Conservation (phyloP, 2,113 vertebrate genomes). For the Corythornis madagascariensis region DNA sequence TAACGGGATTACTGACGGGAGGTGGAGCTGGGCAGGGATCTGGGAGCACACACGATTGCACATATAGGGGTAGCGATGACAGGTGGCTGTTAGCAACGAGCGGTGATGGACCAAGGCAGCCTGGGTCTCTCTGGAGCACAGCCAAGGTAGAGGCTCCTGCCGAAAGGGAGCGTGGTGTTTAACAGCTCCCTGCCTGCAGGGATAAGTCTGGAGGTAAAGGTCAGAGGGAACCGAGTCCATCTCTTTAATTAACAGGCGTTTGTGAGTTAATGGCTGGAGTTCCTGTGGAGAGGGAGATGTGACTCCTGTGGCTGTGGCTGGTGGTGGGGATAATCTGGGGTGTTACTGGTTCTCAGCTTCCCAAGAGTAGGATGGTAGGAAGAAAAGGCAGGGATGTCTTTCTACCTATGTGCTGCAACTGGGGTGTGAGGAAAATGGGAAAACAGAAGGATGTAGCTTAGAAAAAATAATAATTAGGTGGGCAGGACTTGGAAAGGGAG, state of each 20-base stretch:
- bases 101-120: slow-evolving; percentile 26
- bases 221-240: neutral
- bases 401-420: rapidly evolving
- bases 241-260: neutral
- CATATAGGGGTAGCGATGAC: neutral
- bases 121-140: slow-evolving; percentile 19
- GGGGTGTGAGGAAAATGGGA: neutral
- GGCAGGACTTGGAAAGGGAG: neutral
- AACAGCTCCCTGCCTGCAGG: neutral
- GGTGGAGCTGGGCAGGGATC: slow-evolving; percentile 46
- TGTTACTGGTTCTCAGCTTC: neutral
- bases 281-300: neutral
- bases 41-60: neutral
- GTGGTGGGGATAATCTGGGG: neutral
- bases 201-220: neutral
- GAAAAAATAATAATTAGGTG: neutral
- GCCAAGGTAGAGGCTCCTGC: slow-evolving; percentile 29
- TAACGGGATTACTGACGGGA: slow-evolving; percentile 54
- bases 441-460: neutral
- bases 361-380: neutral
- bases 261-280: neutral
- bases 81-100: neutral
- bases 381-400: neutral
- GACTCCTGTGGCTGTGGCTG: neutral
- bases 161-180: neutral